Base-by-base conservation (phyloP, 2,888 invertebrate genomes). In the Tolmerus cingulatus region DNA sequence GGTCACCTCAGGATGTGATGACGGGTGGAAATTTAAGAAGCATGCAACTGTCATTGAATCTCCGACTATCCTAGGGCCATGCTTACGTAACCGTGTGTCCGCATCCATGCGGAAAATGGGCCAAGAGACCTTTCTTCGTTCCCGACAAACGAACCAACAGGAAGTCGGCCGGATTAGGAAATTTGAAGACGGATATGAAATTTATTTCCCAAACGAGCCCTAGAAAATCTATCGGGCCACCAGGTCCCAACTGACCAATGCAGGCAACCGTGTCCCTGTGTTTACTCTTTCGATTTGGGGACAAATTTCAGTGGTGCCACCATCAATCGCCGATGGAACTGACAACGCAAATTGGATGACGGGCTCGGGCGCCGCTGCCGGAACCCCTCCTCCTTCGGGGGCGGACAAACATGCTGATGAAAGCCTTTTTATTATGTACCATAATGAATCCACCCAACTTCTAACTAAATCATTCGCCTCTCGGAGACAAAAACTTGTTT, bases 121-220 rank as follows among this genome's bases (percentile, higher is more conserved):
- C 23, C 19, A 37, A 8, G 76, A 37, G 76, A 34, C 76, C 66
- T 66, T 66, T 66, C 66, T 37, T 76, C 55, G 14, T 55, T 55
- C 23, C 55, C 57, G 37, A 30, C 27, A 81, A 82, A 57, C 82
- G 82, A 82, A 57, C 34, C n/a, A 66, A 23, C 82, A 82, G 57
- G 82, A 82, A 82, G 34, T 57, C 30, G 57, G 82, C 16, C 37
- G 34, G 57, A 66, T 82, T 34, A 66, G 82, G 57, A 82, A 82
- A 82, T 82, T 82, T 66, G n/a, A 82, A 82, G 66, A 57, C 82
- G 57, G 66, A 82, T 37, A 82, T 82, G 34, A 82, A 82, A 82
- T 82, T 82, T 46, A 82, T 82, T 82, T 76, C 57, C 16, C 82
- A 66, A 66, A 57, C 66, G 51, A 82, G 57, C 0, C 66, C 51